phyloP scores from a whole-genome alignment of 1,140 invertebrate genomes.

The Drosophila gunungcola region DNA sequence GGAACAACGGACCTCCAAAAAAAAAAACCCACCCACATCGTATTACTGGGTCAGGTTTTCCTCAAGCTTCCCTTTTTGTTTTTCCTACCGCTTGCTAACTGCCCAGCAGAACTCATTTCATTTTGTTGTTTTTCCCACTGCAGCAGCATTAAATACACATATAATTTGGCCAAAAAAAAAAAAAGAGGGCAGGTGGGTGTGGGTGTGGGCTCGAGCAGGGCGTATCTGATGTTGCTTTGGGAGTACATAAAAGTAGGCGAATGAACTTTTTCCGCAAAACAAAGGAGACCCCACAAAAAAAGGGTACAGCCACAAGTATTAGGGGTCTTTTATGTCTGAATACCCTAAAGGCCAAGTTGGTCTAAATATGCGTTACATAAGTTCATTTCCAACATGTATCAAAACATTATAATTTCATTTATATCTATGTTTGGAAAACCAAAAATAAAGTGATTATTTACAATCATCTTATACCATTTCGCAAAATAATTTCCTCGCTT shows the following conservation, averaged over 20 bases:
- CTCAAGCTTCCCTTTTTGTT: not conserved
- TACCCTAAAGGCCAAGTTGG: conserved; percentile 13
- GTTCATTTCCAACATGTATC: not conserved
- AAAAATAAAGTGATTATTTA: too few species aligned
- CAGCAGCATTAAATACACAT: conserved; percentile 63
- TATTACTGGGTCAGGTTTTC: conserved; percentile 45
- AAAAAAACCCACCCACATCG: conserved; percentile 33
- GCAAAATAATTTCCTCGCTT: not conserved
- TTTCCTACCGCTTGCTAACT: conserved; percentile 45
- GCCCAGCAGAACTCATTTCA: conserved; percentile 37
- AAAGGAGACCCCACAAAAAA: conserved; percentile 36
- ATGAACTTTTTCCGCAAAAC: conserved; percentile 49
- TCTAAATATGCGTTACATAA: not conserved
- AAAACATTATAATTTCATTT: too few species aligned
- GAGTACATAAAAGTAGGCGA: conserved; percentile 61
- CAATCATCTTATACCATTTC: not conserved
- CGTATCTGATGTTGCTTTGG: conserved; percentile 29
- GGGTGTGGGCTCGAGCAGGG: conserved; percentile 31
- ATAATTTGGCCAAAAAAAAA: conserved; percentile 54
- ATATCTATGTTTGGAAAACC: too few species aligned
- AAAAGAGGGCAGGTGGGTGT: conserved; percentile 36
- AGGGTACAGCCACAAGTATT: conserved; percentile 50
- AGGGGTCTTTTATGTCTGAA: conserved; percentile 5
- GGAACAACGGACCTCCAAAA: conserved; percentile 10
- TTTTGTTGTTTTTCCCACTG: conserved; percentile 25